Base-by-base conservation (phyloP, 1,140 invertebrate genomes). In the Caenorhabditis tropicalis region DNA sequence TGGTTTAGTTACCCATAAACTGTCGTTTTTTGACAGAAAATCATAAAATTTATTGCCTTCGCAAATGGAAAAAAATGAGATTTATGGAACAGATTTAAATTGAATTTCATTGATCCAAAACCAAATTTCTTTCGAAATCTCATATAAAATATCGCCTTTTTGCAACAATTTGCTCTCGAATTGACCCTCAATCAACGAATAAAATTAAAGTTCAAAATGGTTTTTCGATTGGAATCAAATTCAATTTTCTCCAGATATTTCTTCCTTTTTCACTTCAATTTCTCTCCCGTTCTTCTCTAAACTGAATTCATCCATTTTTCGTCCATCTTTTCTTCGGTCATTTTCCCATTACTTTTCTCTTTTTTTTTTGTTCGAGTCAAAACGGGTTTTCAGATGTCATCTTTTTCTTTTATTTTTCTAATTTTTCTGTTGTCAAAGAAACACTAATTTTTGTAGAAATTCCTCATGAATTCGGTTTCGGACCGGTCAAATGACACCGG, bases 311-410 rank as follows among this genome's bases (percentile, higher is more conserved):
- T 19, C 58, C 16, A 16, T 19, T 36, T n/a, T 36, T n/a, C 31
- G 58, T 19, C 24, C 58, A 36, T 65, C 31, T 65, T 65, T 65
- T 65, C 58, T 65, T n/a, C n/a, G 58, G 24, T 65, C 58, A 65
- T n/a, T n/a, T 65, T 65, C 58, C 58, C 31, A 33, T 65, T 65
- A 33, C 31, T 65, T 27, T 6, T 65, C 31, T 6, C 3, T 6
- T n/a, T 36, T 36, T 36, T 65, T 65, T 15, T 65, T 19, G 29
- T n/a, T n/a, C n/a, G n/a, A 65, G 3, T 6, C n/a, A 24, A 74
- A 74, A 74, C 65, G 65, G 65, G 65, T 74, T 74, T 74, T n/a
- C 43, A 74, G 65, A 74, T 43, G 36, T 43, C 65, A 43, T 74
- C 36, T 46, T 43, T 24, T 74, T 74, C 33, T n/a, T n/a, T n/a